These are phyloP conservation scores for Mallateleia sp. DNA, from an alignment of 2,888 invertebrate genomes.

Conservation along the genomic window DNA sequence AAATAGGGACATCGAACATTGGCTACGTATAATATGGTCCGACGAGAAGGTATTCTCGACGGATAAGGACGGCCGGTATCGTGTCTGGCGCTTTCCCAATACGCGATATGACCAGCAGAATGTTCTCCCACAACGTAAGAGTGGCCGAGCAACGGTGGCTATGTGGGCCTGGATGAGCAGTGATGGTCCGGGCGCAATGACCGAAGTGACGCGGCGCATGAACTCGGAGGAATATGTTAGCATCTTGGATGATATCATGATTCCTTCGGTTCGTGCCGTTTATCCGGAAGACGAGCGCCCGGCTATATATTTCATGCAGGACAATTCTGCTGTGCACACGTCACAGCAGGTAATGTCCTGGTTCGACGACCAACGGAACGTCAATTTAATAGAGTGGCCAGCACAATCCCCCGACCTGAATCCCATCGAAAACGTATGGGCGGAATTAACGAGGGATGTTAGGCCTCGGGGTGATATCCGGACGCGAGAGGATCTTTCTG, in stretches of 20 bases:
- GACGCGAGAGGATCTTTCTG: background rate
- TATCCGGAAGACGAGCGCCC: no score
- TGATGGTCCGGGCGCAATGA: no score
- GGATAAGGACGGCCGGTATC: conserved; percentile 9
- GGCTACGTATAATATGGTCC: background rate
- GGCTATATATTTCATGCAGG: no score
- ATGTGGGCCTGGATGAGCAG: no score
- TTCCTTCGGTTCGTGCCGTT: no score
- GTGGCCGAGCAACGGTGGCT: no score
- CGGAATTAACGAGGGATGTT: conserved; percentile 48
- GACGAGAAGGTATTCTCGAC: conserved; percentile 33
- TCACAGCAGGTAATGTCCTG: conserved; percentile 60
- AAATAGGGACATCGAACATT: no score
- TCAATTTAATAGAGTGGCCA: conserved; percentile 68
- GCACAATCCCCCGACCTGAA: conserved; percentile 79
- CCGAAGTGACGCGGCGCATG: no score
- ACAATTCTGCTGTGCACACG: conserved; percentile 75
- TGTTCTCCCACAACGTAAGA: no score
- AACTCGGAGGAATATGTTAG: no score
- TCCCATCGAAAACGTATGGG: conserved; percentile 80
- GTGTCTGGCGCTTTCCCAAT: conserved; percentile 2
- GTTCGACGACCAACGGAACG: conserved; percentile 68
- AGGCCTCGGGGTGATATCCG: conserved; percentile 11
- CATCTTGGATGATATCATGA: no score
- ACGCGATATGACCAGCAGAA: background rate